Conservation (phyloP, 1,140 invertebrate species). For the Anoplophora glabripennis region DNA sequence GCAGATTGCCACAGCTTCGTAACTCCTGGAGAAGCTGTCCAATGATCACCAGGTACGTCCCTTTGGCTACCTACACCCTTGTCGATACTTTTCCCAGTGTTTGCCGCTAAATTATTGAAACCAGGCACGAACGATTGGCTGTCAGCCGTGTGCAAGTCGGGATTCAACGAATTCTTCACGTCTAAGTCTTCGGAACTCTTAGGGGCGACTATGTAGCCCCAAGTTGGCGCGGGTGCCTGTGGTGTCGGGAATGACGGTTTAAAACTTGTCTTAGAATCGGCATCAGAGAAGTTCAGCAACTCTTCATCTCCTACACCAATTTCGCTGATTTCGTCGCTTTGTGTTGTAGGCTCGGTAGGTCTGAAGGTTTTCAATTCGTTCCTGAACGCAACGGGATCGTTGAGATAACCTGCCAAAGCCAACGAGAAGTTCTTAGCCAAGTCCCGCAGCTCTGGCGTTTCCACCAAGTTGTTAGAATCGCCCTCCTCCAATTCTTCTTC, state of each 20-base stretch:
- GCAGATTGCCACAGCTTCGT: constrained; percentile 62
- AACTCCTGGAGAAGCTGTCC: constrained; percentile 55
- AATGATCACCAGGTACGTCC: constrained; percentile 49
- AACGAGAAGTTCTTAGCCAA: constrained; percentile 79
- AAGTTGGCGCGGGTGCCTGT: constrained; percentile 35
- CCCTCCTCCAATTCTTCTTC: constrained; percentile 47
- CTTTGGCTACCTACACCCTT: constrained; percentile 15
- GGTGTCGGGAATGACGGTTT: constrained; percentile 32
- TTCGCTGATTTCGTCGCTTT: constrained; percentile 41
- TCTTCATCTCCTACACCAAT: constrained; percentile 58
- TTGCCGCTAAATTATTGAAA: constrained; percentile 35
- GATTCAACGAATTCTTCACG: constrained; percentile 35
- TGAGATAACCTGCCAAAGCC: constrained; percentile 74
- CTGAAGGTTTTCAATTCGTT: constrained; percentile 70
- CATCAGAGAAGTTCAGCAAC: constrained; percentile 73
- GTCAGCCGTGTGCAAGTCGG: constrained; percentile 39
- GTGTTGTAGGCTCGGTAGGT: constrained; percentile 65
- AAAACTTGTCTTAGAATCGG: constrained; percentile 47
- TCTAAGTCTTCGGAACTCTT: constrained; percentile 20
- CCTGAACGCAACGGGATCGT: constrained; percentile 75
- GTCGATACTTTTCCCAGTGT: constrained; percentile 8
- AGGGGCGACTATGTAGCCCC: constrained; percentile 39
- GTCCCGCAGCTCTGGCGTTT: constrained; percentile 64
- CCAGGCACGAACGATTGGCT: constrained; percentile 42
- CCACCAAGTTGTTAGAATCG: constrained; percentile 38